phyloP scores from a whole-genome alignment of 2,888 invertebrate genomes.

The Tupiocoris notatus region DNA sequence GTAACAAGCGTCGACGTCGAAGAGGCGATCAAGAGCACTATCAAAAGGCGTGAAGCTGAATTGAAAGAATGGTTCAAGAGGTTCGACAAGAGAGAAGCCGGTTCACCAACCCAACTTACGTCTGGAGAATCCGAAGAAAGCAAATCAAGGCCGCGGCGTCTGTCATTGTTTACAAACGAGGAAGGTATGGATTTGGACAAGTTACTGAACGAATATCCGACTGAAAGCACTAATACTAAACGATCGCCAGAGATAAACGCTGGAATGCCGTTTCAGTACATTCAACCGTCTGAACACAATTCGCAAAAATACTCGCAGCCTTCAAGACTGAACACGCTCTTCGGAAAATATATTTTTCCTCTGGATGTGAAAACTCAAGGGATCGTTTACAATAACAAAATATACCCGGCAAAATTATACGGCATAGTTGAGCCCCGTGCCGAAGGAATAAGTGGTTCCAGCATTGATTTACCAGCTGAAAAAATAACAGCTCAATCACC shows the following conservation, averaged over 20 bases:
- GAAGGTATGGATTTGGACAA: conserved; percentile 31
- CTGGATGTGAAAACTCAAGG: conserved; percentile 42
- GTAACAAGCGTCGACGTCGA: background rate
- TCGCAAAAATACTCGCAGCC: background rate
- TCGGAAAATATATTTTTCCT: conserved; percentile 36
- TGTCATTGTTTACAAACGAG: conserved; percentile 38
- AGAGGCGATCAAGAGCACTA: conserved; percentile 17
- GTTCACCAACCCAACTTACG: background rate
- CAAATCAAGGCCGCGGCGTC: conserved; percentile 32
- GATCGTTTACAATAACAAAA: conserved; percentile 43
- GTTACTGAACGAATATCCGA: conserved; percentile 20
- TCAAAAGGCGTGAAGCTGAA: conserved; percentile 22
- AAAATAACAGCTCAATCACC: background rate
- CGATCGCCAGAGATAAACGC: conserved; percentile 17
- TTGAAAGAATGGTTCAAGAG: conserved; percentile 35
- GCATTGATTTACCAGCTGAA: background rate
- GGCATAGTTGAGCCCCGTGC: conserved; percentile 19
- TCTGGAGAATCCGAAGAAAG: background rate
- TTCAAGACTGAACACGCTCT: background rate
- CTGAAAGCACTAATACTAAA: conserved; percentile 26
- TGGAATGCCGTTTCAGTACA: background rate
- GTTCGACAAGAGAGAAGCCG: conserved; percentile 31
- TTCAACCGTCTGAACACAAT: background rate
- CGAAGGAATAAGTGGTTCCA: background rate
- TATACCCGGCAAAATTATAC: conserved; percentile 43